Evolutionary conservation across 2,888 invertebrate genomes (phyloP).

Genomic region (Andricus curvator): DNA sequence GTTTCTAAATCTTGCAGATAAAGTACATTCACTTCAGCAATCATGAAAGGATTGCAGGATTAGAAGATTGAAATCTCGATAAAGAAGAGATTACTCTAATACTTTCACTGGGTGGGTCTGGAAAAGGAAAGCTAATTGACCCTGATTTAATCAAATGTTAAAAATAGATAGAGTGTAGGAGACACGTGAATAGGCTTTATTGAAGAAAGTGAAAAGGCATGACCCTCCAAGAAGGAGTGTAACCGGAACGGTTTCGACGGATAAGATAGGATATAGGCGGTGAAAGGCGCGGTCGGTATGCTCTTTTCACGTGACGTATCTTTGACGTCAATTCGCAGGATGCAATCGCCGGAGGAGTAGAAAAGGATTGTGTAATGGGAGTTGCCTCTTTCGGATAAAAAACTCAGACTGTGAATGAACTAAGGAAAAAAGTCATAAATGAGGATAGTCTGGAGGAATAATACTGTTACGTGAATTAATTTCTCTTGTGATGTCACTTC

Average conservation of each 20-base stretch:
- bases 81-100: not conserved
- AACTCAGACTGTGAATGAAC: slow-evolving; percentile 21
- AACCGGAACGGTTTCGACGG: slow-evolving; percentile 56
- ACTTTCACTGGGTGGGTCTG: slow-evolving; percentile 19
- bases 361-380: slow-evolving; percentile 35
- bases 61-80: not conserved
- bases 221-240: slow-evolving; percentile 53
- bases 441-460: not conserved
- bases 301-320: slow-evolving; percentile 53
- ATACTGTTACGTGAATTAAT: slow-evolving; percentile 18
- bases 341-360: slow-evolving; percentile 41
- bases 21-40: not conserved
- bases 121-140: slow-evolving; percentile 25
- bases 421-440: slow-evolving; percentile 6
- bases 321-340: slow-evolving; percentile 50
- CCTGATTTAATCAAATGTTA: not conserved
- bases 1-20: not conserved
- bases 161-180: slow-evolving; percentile 15
- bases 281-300: slow-evolving; percentile 59
- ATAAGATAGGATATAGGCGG: slow-evolving; percentile 42
- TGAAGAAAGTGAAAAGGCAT: slow-evolving; percentile 38
- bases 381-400: not conserved
- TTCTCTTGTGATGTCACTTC: not conserved
- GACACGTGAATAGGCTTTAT: slow-evolving; percentile 28
- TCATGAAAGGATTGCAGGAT: not conserved